Evolutionary conservation across 1,140 invertebrate species (phyloP), one percentile per base, ranked within the genome.

Genomic region (Papilio helenus): DNA sequence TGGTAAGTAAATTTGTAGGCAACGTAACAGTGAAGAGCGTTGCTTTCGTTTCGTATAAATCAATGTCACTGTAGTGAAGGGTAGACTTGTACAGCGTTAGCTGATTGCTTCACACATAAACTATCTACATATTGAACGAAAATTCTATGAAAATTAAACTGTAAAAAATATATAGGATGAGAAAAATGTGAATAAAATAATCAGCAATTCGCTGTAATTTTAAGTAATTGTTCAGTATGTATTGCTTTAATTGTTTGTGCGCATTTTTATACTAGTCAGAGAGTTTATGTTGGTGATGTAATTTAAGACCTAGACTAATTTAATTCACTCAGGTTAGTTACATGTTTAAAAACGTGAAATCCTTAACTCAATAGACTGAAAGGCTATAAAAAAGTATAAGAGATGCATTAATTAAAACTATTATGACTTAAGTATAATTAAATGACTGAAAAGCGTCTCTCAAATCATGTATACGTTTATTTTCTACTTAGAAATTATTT

Each of bases 401-500:
- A 39, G 8, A 7, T 39, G 34, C 34, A 39, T 39, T 7, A 39
- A 39, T 39, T 8, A 39, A n/a, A 39, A 39, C 34, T 5, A 34
- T 39, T 39, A 39, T 39, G 34, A 39, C 51, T 8, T 3, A 18
- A n/a, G 7, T 55, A 55, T 20, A 55, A 55, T 55, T 12, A 61
- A 23, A 61, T 26, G 23, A 9, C 4, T 7, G 18, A 65, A 34
- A 14, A 18, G 4, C 26, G 12, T 68, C 23, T 16, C 61, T 68
- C 12, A 18, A 68, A 68, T 29, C n/a, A 5, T 61, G 14, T 29
- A 68, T 18, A 68, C 20, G 58, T 68, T 29, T 68, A 68, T 68
- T 68, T 68, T 34, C 26, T 26, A 68, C 61, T 68, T 68, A 68
- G 61, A 34, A 61, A 68, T 68, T 68, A 29, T 68, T 34, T 68